These are phyloP conservation scores for Calonectris borealis DNA, from an alignment of 2,113 vertebrate species.

Conservation along the genomic window DNA sequence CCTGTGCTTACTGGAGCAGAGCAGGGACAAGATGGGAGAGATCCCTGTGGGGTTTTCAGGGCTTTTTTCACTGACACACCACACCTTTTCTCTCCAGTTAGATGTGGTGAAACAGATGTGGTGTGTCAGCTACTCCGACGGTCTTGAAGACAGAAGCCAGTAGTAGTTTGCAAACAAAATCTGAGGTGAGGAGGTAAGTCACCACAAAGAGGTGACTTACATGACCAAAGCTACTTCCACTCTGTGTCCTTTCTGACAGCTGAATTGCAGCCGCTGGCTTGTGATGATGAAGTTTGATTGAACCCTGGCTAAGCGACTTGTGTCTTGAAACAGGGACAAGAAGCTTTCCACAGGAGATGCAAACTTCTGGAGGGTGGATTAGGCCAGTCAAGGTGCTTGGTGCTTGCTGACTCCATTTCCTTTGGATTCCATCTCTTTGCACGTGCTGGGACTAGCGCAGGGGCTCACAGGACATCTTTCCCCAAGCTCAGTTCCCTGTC, in stretches of 20 bases:
- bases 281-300: neutral
- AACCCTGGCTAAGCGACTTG: neutral
- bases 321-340: neutral
- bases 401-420: neutral
- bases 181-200: neutral
- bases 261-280: neutral
- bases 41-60: neutral
- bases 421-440: neutral
- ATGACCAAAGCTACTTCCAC: neutral
- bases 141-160: neutral
- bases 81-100: neutral
- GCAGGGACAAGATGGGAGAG: neutral
- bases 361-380: neutral
- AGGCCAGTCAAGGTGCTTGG: neutral
- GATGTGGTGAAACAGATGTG: accelerated
- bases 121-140: neutral
- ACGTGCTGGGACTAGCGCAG: accelerated
- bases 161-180: neutral
- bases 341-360: neutral
- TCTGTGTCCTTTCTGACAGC: neutral
- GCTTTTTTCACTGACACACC: neutral
- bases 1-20: neutral
- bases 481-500: neutral
- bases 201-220: neutral
- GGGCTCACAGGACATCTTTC: neutral